Evolutionary conservation across 2,888 invertebrate species (phyloP), one percentile per base, ranked within the genome.

Genomic region (Mimumesa dahlbomi): DNA sequence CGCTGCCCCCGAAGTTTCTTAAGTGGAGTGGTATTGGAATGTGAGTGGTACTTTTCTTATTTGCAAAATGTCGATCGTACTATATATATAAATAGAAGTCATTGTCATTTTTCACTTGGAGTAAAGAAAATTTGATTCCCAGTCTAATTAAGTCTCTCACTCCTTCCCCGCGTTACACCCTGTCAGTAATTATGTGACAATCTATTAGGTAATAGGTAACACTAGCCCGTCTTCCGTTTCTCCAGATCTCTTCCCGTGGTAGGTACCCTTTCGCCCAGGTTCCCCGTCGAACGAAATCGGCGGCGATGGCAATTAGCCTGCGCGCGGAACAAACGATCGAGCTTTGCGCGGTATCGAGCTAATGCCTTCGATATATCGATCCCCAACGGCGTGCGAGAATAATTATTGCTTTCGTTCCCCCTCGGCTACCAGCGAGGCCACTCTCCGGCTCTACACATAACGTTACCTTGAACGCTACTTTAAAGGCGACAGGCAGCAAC

Each of bases 361-460:
- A 80, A 78, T 77, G 77, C 77, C 63, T n/a, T 73, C 80, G 82
- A 81, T 82, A 81, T 73, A 81, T 77, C 77, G 74, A 69, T 70
- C 53, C 62, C 54, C 43, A 68, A 34, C 49, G 64, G 63, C 66
- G 78, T 74, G 66, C n/a, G n/a, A 77, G 75, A 79, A 85, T 84
- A 85, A 84, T 84, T 83, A 84, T 85, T 77, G 79, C 71, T 68
- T 56, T 73, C 62, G 66, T 62, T 59, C 48, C 56, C 19, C 56
- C n/a, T n/a, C n/a, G 49, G 72, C 69, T 68, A 65, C 54, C 68
- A 57, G 45, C n/a, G 18, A 16, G 38, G 7, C 29, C 34, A 31
- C 36, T n/a, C 29, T 14, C 21, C 16, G 53, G 14, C 7, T 53
- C 48, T 34, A 25, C 29, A 25, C 29, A 22, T 46, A 43, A 58